Base-by-base conservation (phyloP, 2,888 invertebrate genomes). In the Nephrocerus scutellatus region DNA sequence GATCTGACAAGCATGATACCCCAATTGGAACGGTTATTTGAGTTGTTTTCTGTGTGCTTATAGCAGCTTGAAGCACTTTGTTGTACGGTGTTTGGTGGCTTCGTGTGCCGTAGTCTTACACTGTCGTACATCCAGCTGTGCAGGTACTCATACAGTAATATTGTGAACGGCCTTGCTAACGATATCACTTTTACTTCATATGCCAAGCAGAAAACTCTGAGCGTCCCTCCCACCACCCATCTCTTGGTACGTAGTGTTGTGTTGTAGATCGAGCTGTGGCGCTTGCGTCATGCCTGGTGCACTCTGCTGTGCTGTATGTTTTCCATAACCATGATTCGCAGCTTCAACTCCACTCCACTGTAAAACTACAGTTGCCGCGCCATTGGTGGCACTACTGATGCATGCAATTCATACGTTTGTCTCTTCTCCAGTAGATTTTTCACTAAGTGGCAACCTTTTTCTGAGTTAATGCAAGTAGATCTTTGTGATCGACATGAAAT, bases 141-240 rank as follows among this genome's bases (percentile, higher is more conserved):
- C 16, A 24, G 35, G 29, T 31, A 24, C 26, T 12, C 31, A 16
- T 12, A 31, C 39, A 40, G 38, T 36, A 44, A 39, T 41, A 44
- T 46, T 48, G 43, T 46, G 43, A 50, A 52, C 50, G 52, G 50
- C 52, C 52, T 52, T 52, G 52, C 46, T 41, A 45, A 50, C 47
- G 47, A 47, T 52, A 52, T 52, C 49, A 50, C 50, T 52, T 52
- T 52, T 50, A 52, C 50, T 46, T 9, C 28, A 31, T 9, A n/a
- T 38, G 38, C 35, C 34, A n/a, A n/a, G n/a, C n/a, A n/a, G n/a
- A n/a, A n/a, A n/a, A n/a, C n/a, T n/a, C n/a, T n/a, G n/a, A n/a
- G 36, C 33, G 44, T 44, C 34, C 36, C 39, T 32, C 32, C 30
- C 20, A 10, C 23, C 9, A 23, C 12, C 23, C 44, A 34, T 41